These are phyloP conservation scores for Petromus typicus DNA, from an alignment of 2,113 vertebrate genomes.

Conservation along the genomic window DNA sequence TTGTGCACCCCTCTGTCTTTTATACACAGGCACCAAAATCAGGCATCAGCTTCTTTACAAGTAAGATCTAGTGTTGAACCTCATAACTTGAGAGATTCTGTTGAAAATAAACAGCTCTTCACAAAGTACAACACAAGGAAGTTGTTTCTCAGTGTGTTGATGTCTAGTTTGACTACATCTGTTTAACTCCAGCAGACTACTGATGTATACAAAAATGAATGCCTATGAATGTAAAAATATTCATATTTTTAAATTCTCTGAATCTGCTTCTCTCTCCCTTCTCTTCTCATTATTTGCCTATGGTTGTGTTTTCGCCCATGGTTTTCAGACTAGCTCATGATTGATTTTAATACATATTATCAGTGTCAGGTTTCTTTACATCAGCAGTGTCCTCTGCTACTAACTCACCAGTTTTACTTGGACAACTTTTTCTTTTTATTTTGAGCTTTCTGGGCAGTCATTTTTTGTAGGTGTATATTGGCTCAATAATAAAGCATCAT, in stretches of 20 bases:
- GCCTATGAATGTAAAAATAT: neutral
- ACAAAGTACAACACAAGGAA: fast-evolving
- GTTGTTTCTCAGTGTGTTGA: neutral
- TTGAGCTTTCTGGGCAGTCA: neutral
- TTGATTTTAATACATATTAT: neutral
- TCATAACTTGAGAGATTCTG: neutral
- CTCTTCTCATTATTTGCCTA: neutral
- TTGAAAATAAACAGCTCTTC: neutral
- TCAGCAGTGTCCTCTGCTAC: neutral
- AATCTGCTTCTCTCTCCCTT: neutral
- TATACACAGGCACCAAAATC: neutral
- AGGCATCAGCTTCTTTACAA: no score
- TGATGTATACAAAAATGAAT: neutral
- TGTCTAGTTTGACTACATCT: neutral
- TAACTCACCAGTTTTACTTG: neutral
- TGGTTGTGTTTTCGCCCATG: neutral
- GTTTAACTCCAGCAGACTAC: neutral
- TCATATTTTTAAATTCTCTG: neutral
- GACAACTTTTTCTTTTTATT: neutral
- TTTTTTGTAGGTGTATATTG: neutral
- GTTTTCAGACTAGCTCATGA: neutral
- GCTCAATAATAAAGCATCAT: neutral
- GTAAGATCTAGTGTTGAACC: neutral
- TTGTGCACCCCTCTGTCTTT: neutral
- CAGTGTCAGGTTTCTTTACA: neutral